Base-by-base conservation (phyloP, 92 coral and sea anemone genomes). In the Actinostola sp. region DNA sequence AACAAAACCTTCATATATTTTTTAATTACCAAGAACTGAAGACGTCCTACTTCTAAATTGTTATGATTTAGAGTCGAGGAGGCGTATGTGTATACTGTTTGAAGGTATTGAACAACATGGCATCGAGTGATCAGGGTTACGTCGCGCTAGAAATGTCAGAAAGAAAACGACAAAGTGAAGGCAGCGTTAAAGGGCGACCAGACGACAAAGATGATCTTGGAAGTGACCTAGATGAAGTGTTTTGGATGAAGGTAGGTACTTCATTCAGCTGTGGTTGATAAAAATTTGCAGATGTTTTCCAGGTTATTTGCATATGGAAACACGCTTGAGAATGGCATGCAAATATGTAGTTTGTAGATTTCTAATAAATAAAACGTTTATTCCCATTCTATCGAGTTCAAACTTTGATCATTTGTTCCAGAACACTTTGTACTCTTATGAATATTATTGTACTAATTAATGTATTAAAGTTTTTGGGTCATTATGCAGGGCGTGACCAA, bases 81-180 rank as follows among this genome's bases (percentile, higher is more conserved):
- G 19, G 7, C 28, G 38, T 61, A 31, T 58, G 36, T 23, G 30
- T 32, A 39, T 23, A n/a, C n/a, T n/a, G n/a, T 41, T 8, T 43
- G 24, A 66, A 66, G 19, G 26, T 3, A 10, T 0, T 24, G 53
- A 51, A 43, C 31, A 61, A 42, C 30, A 64, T 43, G 54, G 70
- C 70, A 39, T 6, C 10, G 21, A 26, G n/a, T 1, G 70, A 61
- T 61, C 50, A 7, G 15, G 53, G 4, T 29, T 88, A 88, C 33
- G 72, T 71, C 14, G 59, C 92, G 7, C 67, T 88, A 20, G 89
- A 87, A 78, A 78, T 88, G 89, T 36, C 79, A 21, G 85, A 85
- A 31, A 32, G 66, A 17, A 33, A 50, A 44, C 32, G 54, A 61
- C 54, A 57, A 27, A 62, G 41, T 35, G 73, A 69, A 41, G 60